Conservation (phyloP, 1,140 invertebrate genomes). For the Panulirus ornatus region DNA sequence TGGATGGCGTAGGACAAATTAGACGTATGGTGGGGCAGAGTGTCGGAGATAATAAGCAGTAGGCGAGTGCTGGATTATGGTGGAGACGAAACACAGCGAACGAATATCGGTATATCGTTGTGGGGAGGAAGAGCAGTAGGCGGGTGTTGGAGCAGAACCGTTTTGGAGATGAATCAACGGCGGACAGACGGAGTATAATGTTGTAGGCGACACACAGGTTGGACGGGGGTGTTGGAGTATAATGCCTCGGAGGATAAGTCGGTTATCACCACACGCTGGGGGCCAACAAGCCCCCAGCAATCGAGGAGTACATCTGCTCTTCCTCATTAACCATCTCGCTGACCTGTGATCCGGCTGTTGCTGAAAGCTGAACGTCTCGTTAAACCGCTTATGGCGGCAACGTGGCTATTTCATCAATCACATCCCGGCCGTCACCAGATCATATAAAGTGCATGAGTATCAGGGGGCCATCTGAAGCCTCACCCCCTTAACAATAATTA, state of each 20-base stretch:
- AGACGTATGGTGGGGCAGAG: neutral
- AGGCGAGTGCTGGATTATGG: no score
- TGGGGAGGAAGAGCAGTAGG: no score
- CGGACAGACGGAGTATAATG: no score
- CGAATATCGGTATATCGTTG: no score
- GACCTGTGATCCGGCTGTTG: slow-evolving; percentile 17
- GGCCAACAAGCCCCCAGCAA: neutral
- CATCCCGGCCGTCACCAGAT: slow-evolving; percentile 14
- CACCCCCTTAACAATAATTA: slow-evolving; percentile 2
- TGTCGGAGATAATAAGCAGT: no score
- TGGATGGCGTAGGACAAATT: neutral
- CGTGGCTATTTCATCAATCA: slow-evolving; percentile 19
- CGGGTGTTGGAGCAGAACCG: no score
- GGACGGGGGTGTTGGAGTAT: no score
- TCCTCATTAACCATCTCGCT: neutral
- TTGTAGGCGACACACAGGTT: no score
- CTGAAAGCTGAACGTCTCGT: slow-evolving; percentile 25
- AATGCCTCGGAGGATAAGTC: no score
- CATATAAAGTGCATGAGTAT: slow-evolving; percentile 10
- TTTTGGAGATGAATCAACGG: no score
- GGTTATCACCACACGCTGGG: no score
- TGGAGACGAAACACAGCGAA: no score
- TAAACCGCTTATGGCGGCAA: slow-evolving; percentile 21
- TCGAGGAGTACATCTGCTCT: neutral
- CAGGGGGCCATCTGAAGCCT: slow-evolving; percentile 4